A percentile compares a stretch with the other conserved stretches of the same genome.
These are phyloP conservation scores for Microplitis manilae DNA, from an alignment of 2,888 invertebrate genomes.

Conservation along the genomic window DNA sequence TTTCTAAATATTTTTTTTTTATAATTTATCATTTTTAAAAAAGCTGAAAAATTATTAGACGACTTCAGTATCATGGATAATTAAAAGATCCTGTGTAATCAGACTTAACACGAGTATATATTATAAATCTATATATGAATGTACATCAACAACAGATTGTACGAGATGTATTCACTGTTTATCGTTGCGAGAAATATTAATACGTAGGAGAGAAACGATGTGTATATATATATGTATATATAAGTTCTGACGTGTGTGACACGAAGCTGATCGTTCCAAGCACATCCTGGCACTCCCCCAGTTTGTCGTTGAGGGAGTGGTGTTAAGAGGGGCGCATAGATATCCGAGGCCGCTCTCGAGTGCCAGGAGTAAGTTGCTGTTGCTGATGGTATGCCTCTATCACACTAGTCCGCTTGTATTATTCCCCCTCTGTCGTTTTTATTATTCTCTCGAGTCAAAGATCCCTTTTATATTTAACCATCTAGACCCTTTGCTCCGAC, in stretches of 20 bases:
- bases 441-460: conserved; percentile 17
- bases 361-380: conserved; percentile 23
- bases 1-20: no score
- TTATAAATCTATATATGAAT: neutral
- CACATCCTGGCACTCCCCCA: conserved; percentile 71
- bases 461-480: conserved; percentile 10
- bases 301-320: conserved; percentile 58
- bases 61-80: neutral
- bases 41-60: no score
- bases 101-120: neutral
- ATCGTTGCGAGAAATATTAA: neutral
- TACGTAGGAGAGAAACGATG: conserved; percentile 42
- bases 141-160: neutral
- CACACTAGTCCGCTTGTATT: conserved; percentile 18
- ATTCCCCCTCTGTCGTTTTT: conserved; percentile 29
- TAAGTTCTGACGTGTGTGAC: conserved; percentile 34
- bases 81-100: neutral
- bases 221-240: conserved; percentile 34
- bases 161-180: neutral
- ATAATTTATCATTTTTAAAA: no score
- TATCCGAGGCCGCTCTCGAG: conserved; percentile 55
- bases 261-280: conserved; percentile 68
- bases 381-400: conserved; percentile 11
- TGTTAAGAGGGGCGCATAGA: conserved; percentile 61
- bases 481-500: neutral